Base-by-base conservation (phyloP, 92 coral and sea anemone species). In the Bergia sp. region DNA sequence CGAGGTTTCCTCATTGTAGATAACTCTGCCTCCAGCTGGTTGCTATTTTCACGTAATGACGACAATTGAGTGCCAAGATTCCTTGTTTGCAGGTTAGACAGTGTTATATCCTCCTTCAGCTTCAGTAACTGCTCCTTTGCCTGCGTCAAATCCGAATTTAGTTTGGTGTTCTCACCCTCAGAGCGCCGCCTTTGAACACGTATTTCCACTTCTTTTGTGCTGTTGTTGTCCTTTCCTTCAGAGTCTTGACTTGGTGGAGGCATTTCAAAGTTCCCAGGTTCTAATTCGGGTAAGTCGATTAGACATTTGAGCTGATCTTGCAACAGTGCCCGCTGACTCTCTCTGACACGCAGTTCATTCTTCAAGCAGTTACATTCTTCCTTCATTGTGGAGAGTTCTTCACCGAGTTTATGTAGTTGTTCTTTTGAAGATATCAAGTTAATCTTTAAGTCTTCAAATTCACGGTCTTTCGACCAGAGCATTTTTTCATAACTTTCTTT, bases 61-160 rank as follows among this genome's bases (percentile, higher is more conserved):
- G 98, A 79, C 67, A 95, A 79, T 50, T 95, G 98, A 0, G 95
- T 80, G 18, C 98, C 96, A 20, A 95, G 93, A 71, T 94, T 92
- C 73, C 91, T 90, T 1, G 98, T 95, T 47, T 95, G 98, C 86
- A 94, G 80, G 82, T 93, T 96, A 0, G 98, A 93, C 61, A 93
- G 84, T 9, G 96, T 95, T 2, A 97, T 87, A 79, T 97, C 97
- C 4, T 97, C 93, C 64, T 96, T 97, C 73, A 97, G 93, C 47
- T 96, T 95, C 36, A 96, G 79, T 4, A 97, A 96, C 86, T 96
- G 96, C 38, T 97, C 98, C 76, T 96, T 97, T 0, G 99, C 99
- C 67, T 92, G 90, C 39, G 88, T 81, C 80, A 97, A 77, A 79
- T 97, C 99, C 37, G 93, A 89, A 71, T 96, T 97, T 15, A 97